A percentile compares a stretch with the other conserved stretches of the same genome.
These are phyloP conservation scores for Rousettus madagascariensis DNA, from an alignment of 2,797 vertebrate genomes.

Conservation along the genomic window DNA sequence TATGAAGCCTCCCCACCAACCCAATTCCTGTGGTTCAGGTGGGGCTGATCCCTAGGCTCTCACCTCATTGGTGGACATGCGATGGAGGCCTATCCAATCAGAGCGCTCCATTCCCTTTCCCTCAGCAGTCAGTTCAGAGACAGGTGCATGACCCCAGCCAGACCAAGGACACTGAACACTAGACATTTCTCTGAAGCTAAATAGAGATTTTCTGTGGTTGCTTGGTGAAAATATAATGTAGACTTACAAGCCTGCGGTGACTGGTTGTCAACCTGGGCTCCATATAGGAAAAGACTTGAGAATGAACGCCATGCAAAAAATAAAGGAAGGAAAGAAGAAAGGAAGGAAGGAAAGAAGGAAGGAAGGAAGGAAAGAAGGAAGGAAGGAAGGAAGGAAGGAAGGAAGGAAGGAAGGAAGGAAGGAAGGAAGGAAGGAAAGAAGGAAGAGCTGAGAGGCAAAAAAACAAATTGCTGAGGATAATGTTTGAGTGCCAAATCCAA, in stretches of 20 bases:
- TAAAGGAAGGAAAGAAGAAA: too few relatives aligned
- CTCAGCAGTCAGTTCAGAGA: not conserved
- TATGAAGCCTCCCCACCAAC: not conserved
- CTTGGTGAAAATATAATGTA: not conserved
- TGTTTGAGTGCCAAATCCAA: not conserved
- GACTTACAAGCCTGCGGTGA: not conserved
- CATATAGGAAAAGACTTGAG: not conserved
- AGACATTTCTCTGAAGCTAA: not conserved
- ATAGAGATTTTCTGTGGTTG: not conserved
- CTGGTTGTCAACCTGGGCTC: not conserved
- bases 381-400: too few relatives aligned
- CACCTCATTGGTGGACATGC: not conserved
- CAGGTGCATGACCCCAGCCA: not conserved
- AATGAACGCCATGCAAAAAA: not conserved
- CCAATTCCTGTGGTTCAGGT: not conserved
- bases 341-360: too few relatives aligned
- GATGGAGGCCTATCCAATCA: not conserved
- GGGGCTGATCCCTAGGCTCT: not conserved
- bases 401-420: not conserved
- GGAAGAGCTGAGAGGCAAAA: not conserved
- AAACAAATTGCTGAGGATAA: not conserved
- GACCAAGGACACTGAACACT: not conserved
- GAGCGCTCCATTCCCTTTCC: not conserved
- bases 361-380: too few relatives aligned
- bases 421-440: too few relatives aligned